Evolutionary conservation across 2,888 invertebrate genomes (phyloP).

Genomic region (Lithophane semibrunnea): DNA sequence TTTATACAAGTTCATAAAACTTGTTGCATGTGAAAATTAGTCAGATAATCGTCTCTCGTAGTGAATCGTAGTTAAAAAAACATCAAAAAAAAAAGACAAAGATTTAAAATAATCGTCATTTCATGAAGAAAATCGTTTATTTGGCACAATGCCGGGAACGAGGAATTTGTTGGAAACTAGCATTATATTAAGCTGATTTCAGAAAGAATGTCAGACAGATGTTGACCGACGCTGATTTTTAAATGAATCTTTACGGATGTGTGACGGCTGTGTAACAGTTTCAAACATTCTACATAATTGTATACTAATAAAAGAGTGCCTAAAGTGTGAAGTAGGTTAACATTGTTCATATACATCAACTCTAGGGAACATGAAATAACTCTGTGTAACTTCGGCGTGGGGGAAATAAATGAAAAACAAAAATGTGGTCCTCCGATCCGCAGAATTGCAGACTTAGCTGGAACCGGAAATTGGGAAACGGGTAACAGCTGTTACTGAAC

Average conservation of each 20-base stretch:
- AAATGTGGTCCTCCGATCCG: neutral
- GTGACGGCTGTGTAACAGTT: neutral
- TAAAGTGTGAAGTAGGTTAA: neutral
- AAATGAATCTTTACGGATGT: neutral
- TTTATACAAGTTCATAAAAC: no score
- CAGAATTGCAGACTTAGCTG: constrained; percentile 13
- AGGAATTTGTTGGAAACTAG: neutral
- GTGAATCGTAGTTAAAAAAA: neutral
- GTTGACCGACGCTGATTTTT: neutral
- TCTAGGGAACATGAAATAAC: neutral
- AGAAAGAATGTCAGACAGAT: neutral
- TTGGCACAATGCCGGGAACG: neutral
- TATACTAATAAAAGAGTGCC: neutral
- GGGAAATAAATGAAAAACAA: constrained; percentile 10
- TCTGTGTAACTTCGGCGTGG: neutral
- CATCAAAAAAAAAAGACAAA: no score
- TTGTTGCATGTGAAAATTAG: neutral
- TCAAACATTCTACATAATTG: neutral
- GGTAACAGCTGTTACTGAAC: constrained; percentile 29
- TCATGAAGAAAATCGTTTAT: neutral
- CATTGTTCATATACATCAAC: neutral
- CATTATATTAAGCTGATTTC: neutral
- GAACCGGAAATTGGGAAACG: neutral
- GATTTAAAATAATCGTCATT: neutral
- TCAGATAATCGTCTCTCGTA: neutral